phyloP scores from a whole-genome alignment of 2,113 vertebrate species.

The Coturnix japonica region DNA sequence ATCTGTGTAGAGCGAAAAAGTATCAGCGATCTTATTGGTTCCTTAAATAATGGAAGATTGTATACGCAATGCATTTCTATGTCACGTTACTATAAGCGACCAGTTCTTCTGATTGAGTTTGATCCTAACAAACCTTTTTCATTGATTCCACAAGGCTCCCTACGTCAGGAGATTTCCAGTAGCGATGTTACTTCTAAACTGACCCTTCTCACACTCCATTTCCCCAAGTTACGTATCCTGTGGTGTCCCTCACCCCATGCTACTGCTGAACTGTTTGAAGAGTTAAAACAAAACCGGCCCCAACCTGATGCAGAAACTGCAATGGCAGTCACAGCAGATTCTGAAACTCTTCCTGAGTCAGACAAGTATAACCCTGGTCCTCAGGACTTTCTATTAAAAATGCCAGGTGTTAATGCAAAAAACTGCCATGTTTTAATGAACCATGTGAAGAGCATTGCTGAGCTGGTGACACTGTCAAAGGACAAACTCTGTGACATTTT shows the following conservation, averaged over 20 bases:
- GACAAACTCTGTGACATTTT: conserved; percentile 83
- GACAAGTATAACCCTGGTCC: conserved; percentile 91
- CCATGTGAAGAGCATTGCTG: conserved; percentile 84
- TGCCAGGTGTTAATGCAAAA: conserved; percentile 92
- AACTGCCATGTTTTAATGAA: conserved; percentile 87
- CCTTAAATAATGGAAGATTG: conserved; percentile 90
- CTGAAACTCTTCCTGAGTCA: conserved; percentile 84
- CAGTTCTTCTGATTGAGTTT: conserved; percentile 93
- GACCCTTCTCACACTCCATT: conserved; percentile 92
- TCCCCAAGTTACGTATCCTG: conserved; percentile 90
- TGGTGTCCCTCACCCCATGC: conserved; percentile 95
- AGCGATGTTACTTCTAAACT: conserved; percentile 91
- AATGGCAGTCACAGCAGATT: conserved; percentile 87
- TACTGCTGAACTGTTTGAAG: conserved; percentile 91
- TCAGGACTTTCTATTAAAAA: conserved; percentile 92
- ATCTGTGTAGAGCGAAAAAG: conserved; percentile 95
- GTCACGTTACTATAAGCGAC: conserved; percentile 91
- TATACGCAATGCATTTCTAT: conserved; percentile 92
- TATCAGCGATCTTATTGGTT: conserved; percentile 93
- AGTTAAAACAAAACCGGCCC: conserved; percentile 84
- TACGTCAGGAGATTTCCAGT: conserved; percentile 90
- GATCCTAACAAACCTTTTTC: conserved; percentile 92
- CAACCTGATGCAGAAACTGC: conserved; percentile 86
- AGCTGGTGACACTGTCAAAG: conserved; percentile 83
- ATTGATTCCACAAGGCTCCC: conserved; percentile 81